These are phyloP conservation scores for Cerastis leucographa DNA, from an alignment of 2,888 invertebrate genomes.

Conservation along the genomic window DNA sequence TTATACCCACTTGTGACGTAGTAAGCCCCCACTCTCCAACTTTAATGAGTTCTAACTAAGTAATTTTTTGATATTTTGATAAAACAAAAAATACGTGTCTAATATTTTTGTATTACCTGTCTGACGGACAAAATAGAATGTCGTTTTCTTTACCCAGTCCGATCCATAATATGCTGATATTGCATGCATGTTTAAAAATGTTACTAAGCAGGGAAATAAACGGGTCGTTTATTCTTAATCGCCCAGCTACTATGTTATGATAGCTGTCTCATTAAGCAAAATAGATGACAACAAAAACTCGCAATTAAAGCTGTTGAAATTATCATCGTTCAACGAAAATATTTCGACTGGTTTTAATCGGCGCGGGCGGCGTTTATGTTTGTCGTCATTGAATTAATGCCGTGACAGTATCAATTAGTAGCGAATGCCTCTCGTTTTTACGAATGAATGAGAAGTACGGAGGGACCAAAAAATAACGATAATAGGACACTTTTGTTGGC, in stretches of 20 bases:
- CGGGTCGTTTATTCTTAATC: neutral
- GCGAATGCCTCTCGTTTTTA: constrained; percentile 42
- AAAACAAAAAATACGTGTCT: too few species aligned
- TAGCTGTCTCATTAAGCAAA: neutral
- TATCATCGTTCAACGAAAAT: constrained; percentile 36
- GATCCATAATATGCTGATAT: too few species aligned
- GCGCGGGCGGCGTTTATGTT: constrained; percentile 55
- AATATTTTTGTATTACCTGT: too few species aligned
- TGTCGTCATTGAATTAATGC: constrained; percentile 58
- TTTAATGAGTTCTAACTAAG: too few species aligned
- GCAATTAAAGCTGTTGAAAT: constrained; percentile 27
- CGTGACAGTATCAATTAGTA: constrained; percentile 67
- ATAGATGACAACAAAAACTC: constrained; percentile 13
- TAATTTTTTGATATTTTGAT: too few species aligned
- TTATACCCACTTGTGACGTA: too few species aligned
- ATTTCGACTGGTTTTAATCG: constrained; percentile 40
- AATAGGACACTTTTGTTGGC: constrained; percentile 41
- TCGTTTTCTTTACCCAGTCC: too few species aligned
- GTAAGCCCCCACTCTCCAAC: too few species aligned
- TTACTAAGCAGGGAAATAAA: neutral
- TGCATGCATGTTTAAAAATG: neutral
- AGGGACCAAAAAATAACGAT: constrained; percentile 32
- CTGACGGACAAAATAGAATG: too few species aligned
- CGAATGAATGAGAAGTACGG: constrained; percentile 42
- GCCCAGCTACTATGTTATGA: neutral